Evolutionary conservation across 2,888 invertebrate genomes (phyloP).

Genomic region (Diachrysia chrysitis): DNA sequence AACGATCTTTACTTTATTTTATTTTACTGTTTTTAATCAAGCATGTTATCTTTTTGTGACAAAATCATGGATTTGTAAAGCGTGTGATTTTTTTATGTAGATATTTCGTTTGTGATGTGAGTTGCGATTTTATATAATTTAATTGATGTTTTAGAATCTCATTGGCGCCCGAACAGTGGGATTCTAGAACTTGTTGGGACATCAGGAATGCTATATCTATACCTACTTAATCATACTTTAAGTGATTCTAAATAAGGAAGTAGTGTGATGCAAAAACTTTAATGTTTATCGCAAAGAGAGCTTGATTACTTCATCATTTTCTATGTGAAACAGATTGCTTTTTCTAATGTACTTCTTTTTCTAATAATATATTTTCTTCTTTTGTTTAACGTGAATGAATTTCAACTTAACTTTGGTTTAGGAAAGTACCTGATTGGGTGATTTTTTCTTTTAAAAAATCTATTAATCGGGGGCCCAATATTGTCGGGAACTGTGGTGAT

Average conservation of each 20-base stretch:
- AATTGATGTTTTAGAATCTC: slow-evolving; percentile 59
- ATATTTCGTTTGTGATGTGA: slow-evolving; percentile 60
- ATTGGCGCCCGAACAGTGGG: slow-evolving; percentile 79
- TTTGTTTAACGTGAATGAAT: slow-evolving; percentile 54
- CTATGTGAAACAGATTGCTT: slow-evolving; percentile 8
- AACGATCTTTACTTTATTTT: slow-evolving; percentile 60
- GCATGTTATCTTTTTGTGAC: slow-evolving; percentile 75
- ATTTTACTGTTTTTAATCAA: slow-evolving; percentile 47
- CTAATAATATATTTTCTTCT: slow-evolving; percentile 24
- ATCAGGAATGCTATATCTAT: slow-evolving; percentile 45
- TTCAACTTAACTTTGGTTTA: slow-evolving; percentile 62
- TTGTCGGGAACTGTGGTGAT: slow-evolving; percentile 31
- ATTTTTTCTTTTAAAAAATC: slow-evolving; percentile 83
- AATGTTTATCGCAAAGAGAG: slow-evolving; percentile 30
- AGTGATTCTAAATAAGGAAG: slow-evolving; percentile 46
- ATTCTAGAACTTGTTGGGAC: slow-evolving; percentile 50
- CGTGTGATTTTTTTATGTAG: slow-evolving; percentile 47
- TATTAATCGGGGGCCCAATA: slow-evolving; percentile 75
- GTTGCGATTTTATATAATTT: slow-evolving; percentile 21
- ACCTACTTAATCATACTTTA: slow-evolving; percentile 36
- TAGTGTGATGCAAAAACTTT: slow-evolving; percentile 37
- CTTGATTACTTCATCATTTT: slow-evolving; percentile 28
- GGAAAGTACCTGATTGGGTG: slow-evolving; percentile 79
- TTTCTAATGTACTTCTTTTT: slow-evolving; percentile 4
- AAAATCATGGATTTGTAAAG: slow-evolving; percentile 68